Base-by-base conservation (phyloP, 1,140 invertebrate species). In the Agrypnia vestita region DNA sequence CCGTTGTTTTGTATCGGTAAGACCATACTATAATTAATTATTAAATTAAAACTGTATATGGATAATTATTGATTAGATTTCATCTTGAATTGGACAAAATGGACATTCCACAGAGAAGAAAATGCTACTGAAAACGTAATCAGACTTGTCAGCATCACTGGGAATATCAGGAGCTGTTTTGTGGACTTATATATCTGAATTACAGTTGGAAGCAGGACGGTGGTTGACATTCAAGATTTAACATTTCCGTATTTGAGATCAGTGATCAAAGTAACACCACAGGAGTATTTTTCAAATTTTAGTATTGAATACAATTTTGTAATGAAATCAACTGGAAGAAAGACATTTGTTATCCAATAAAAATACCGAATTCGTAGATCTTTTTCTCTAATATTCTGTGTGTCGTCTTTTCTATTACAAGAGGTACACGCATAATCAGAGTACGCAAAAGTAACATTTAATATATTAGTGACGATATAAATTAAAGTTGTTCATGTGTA, bases 401-500 rank as follows among this genome's bases (percentile, higher is more conserved):
- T 82, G 81, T 82, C 75, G 71, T 80, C 75, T 80, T 73, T 82
- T 76, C 78, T 77, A 79, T 80, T 77, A 75, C 78, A 67, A 81
- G 49, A 17, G 75, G 79, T 77, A 82, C 77, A 82, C 51, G 73
- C 78, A 79, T 82, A 75, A 53, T 67, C 56, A 19, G 43, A 64
- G 59, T 64, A 76, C 21, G 71, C 69, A 80, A 76, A 78, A 77
- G 12, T 69, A 69, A 67, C 56, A 76, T 74, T 46, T 73, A 82
- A 80, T 78, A 77, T 69, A 75, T 83, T 83, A 83, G 82, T 80
- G 79, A 80, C 55, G 73, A 82, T 62, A 59, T 67, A 78, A 78
- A 79, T 55, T 79, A 79, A 80, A 83, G 76, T 80, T 80, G 72
- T 80, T 83, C 79, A 83, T 76, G 76, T 79, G 72, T 83, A 83